Evolutionary conservation across 2,113 vertebrate genomes (phyloP), one percentile per base, ranked within the genome.

Genomic region (Eclectus roratus): DNA sequence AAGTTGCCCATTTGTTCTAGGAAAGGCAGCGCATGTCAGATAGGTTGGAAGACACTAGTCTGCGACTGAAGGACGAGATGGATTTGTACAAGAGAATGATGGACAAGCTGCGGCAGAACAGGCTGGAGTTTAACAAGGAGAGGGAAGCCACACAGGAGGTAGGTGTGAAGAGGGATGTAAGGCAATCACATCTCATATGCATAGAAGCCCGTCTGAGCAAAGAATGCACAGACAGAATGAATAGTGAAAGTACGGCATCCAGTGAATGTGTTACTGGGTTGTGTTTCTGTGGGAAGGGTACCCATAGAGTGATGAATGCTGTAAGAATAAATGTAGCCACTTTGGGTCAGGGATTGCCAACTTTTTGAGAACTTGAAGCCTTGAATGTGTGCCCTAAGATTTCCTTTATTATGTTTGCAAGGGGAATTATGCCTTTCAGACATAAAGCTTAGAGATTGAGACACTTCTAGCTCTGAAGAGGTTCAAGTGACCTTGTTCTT

Each of bases 81-180:
- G 99, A 99, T 92, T 96, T 99, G 82, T 99, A 99, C 97, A 99
- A 98, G 95, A 99, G 99, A 89, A 98, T 99, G 99, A 99, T 99
- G 99, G 99, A 99, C 96, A 99, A 99, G 96, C 97, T 99, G 96
- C 96, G 98, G n/a, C 98, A 99, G 97, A 99, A 99, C 97, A 97
- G 99, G 50, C 97, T 98, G 2, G 98, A 99, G 84, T 99, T 99
- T 95, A 99, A 99, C 94, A 99, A 99, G 94, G 99, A 99, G 96
- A 98, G 99, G 74, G 99, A 99, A 53, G 99, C 98, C 7, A 99
- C 99, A 1, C 99, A 99, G 93, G 99, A 99, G 98, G 99, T 99
- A 47, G 81, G 98, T 94, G 56, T 60, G 60, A 49, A n/a, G 56
- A 35, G n/a, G 52, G 64, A 3, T n/a, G 4, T 35, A 14, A 72